Evolutionary conservation across 2,797 vertebrate species (phyloP), one percentile per base, ranked within the genome.

Genomic region (Gadopsis marmoratus): DNA sequence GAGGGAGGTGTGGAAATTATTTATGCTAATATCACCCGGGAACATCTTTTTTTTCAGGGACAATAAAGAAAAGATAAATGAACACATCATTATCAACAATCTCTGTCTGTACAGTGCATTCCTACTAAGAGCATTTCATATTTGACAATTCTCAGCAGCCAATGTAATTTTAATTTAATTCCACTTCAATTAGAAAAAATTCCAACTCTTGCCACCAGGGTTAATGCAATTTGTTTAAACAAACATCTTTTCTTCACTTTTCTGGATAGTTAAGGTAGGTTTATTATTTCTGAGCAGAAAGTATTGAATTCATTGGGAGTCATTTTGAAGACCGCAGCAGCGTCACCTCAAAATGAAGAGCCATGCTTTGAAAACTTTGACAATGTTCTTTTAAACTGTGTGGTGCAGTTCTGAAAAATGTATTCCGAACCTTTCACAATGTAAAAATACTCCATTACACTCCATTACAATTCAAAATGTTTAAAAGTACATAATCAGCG

Each of bases 1-100:
- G 11, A 51, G 14, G 4, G 59, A 9, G 19, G 13, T n/a, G 7
- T 65, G 17, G 7, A 67, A 43, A 62, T 47, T 2, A 56, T 63
- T 64, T 41, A 63, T 69, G 31, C 14, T 23, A 37, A 66, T 48
- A 68, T 51, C 13, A 29, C n/a, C 7, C 4, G 1, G 3, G 35
- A n/a, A 45, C 12, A 17, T 51, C 54, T 71, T 51, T 53, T 77
- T 50, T 60, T 16, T 26, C 16, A 14, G 43, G 19, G 14, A 62
- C 21, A 55, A 45, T 17, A 56, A 19, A 31, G 55, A 23, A 67
- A 58, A 39, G 2, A 53, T 23, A 71, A 51, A 37, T 16, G 1
- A 71, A 56, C 8, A 43, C 47, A 29, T 70, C 5, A 69, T 53
- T 50, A 64, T 9, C 33, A 60, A 3, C 10, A 70, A 31, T 70